phyloP scores from a whole-genome alignment of 2,888 invertebrate species.

The Latrodectus elegans region DNA sequence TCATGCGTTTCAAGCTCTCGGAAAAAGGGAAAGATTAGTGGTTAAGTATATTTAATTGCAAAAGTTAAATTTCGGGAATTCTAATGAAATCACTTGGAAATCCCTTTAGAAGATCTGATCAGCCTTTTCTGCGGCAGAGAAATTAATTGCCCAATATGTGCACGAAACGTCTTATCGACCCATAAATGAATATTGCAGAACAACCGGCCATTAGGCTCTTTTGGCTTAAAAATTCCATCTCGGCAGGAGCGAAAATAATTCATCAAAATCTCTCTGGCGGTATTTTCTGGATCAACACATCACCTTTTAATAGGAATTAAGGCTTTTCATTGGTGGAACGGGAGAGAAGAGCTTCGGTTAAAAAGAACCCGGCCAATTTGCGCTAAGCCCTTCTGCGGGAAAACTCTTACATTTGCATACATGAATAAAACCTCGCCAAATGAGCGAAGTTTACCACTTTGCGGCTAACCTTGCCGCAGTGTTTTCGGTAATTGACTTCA shows the following conservation, averaged over 20 bases:
- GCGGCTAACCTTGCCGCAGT: slow-evolving; percentile 54
- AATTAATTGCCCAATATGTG: too few species aligned
- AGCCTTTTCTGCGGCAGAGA: too few species aligned
- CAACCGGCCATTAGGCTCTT: too few species aligned
- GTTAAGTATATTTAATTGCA: too few species aligned
- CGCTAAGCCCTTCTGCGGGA: slow-evolving; percentile 39
- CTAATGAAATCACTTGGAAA: too few species aligned
- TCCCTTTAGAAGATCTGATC: too few species aligned
- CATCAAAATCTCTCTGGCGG: slow-evolving; percentile 49
- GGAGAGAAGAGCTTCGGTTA: slow-evolving; percentile 28
- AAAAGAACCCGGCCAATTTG: slow-evolving; percentile 50
- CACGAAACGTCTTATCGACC: too few species aligned
- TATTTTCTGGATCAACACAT: slow-evolving; percentile 49
- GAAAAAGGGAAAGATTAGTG: too few species aligned
- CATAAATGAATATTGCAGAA: too few species aligned
- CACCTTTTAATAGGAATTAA: slow-evolving; percentile 61
- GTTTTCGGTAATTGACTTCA: slow-evolving; percentile 55
- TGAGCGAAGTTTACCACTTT: slow-evolving; percentile 50
- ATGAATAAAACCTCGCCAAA: slow-evolving; percentile 62
- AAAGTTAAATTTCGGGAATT: too few species aligned
- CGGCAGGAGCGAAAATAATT: slow-evolving; percentile 38
- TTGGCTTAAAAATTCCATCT: too few species aligned
- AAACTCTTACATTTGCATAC: slow-evolving; percentile 53
- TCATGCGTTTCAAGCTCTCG: too few species aligned
- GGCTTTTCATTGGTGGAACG: slow-evolving; percentile 56